These are phyloP conservation scores for Eulemur rubriventer DNA, from an alignment of 2,797 vertebrate genomes.

Conservation along the genomic window DNA sequence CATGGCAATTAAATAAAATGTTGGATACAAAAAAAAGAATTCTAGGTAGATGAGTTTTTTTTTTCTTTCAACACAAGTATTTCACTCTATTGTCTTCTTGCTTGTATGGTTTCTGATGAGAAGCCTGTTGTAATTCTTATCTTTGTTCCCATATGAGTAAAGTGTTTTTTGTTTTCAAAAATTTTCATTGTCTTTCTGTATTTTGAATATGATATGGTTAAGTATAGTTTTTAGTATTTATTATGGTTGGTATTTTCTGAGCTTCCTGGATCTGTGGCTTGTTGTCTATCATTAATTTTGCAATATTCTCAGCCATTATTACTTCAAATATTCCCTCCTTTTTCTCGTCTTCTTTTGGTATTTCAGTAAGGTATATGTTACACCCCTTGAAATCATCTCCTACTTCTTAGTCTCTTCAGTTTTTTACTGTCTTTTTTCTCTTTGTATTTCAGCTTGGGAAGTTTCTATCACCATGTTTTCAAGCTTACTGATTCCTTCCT, in stretches of 20 bases:
- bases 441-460: constrained; percentile 18
- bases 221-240: neutral
- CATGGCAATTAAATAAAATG: neutral
- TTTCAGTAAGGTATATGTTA: neutral
- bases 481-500: constrained; percentile 14
- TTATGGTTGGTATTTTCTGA: neutral
- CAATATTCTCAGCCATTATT: constrained; percentile 15
- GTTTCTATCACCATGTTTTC: neutral
- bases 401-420: neutral
- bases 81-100: constrained; percentile 27
- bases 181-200: constrained; percentile 27
- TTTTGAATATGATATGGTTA: constrained; percentile 10
- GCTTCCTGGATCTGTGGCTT: neutral
- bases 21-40: neutral
- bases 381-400: neutral
- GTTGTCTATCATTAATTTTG: constrained; percentile 3
- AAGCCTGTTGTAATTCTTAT: constrained; percentile 42
- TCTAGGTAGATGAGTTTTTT: neutral
- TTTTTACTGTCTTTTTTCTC: neutral
- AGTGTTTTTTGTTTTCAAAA: neutral
- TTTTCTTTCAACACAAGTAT: neutral
- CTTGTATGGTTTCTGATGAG: neutral
- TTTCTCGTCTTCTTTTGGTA: constrained; percentile 30
- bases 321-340: neutral
- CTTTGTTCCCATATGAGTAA: neutral